Evolutionary conservation across 1,140 invertebrate species (phyloP), one percentile per base, ranked within the genome.

Genomic region (Eulimnadia texana): DNA sequence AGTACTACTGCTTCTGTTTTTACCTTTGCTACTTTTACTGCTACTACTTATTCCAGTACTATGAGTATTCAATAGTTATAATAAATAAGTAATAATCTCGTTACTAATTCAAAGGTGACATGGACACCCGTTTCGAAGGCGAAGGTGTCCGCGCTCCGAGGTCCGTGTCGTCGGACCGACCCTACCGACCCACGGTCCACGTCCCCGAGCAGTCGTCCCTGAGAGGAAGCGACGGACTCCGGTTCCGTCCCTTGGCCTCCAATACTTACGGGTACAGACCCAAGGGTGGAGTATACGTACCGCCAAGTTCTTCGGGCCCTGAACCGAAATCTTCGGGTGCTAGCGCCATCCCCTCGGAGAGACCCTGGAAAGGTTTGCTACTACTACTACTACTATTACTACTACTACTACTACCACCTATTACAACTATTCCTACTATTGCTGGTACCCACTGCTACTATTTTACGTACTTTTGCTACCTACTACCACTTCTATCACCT

Each of bases 221-320:
- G 33, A 42, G 33, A 16, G 33, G 33, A 6, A 42, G 33, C 33
- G 33, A 27, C 20, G 50, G 62, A 13, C 56, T 63, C 19, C 33
- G 56, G 11, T 63, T 63, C 57, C 57, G 58, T 25, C 62, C 62
- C 10, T 11, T 58, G 56, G 47, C 56, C 3, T 63, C 62, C 3
- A 59, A 63, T 57, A 63, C 62, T 25, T 63, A 63, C 47, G 62
- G 62, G 19, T 63, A 58, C 55, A 62, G 50, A 24, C 62, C 62
- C n/a, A 58, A 47, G 23, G 57, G 56, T 29, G 25, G 33, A 16
- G 33, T 42, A 9, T 42, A 42, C 33, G 33, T 42, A 16, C 6
- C 33, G 33, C 33, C 33, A 16, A 9, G 6, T 42, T 42, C 33
- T 6, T 42, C 33, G 33, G 16, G 6, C 33, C 33, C 33, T 16